These are phyloP conservation scores for Centrocercus urophasianus DNA, from an alignment of 2,113 vertebrate genomes.

Conservation along the genomic window DNA sequence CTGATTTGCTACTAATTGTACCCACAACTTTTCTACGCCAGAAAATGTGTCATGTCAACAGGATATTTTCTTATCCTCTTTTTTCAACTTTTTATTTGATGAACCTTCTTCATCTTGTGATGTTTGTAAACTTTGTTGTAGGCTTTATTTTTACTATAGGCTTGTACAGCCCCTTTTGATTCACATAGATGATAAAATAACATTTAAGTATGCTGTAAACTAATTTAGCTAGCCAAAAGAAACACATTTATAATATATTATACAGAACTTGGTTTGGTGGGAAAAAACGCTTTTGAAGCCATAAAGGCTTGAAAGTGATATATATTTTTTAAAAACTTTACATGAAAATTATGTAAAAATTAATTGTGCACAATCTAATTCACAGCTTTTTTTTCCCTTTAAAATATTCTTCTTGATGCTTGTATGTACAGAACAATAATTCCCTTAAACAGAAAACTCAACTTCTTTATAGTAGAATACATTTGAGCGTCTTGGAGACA, in stretches of 20 bases:
- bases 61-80: not conserved
- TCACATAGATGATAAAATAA: not conserved
- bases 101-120: not conserved
- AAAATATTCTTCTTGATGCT: not conserved
- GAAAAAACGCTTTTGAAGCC: not conserved
- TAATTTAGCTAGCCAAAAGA: not conserved
- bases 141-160: not conserved
- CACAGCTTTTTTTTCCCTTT: not conserved
- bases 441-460: not conserved
- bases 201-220: not conserved
- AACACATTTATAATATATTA: not conserved
- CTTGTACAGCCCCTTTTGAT: not conserved
- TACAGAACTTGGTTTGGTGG: not conserved
- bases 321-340: not conserved
- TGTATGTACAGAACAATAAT: not conserved
- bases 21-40: not conserved
- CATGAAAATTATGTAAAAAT: not conserved
- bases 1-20: not conserved
- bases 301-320: not conserved
- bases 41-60: not conserved
- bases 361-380: not conserved
- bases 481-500: not conserved
- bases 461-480: conserved; percentile 5
- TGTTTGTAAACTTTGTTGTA: not conserved
- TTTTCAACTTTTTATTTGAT: not conserved